Evolutionary conservation across 1,140 invertebrate species (phyloP), one percentile per base, ranked within the genome.

Genomic region (Formica selysi): DNA sequence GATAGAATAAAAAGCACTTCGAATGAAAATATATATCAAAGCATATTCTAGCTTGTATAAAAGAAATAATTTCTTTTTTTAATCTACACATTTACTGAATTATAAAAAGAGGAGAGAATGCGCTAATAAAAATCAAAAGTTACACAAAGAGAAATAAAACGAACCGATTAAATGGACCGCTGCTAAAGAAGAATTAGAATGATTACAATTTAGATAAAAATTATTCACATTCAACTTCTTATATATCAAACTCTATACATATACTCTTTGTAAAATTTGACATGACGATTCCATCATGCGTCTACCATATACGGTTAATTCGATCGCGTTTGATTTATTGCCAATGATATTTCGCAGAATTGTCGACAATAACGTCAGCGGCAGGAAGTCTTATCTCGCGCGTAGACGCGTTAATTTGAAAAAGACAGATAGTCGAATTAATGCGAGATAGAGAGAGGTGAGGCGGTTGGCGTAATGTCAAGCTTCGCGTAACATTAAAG

Each of bases 371-470:
- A 26, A 7, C 48, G 26, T 32, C 19, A 8, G 36, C 36, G 44
- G 5, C 51, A 59, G 67, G 36, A 59, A 71, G 67, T 73, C 26
- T 73, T 81, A 73, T 59, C 54, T 11, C 11, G 67, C 54, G 51
- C 36, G 19, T 71, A 59, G 16, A 59, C 48, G 38, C 22, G 38
- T 32, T 61, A 61, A 73, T 13, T n/a, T 36, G 36, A 61, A 59
- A 11, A 59, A 32, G 19, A 74, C 68, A 32, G 68, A 73, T 61
- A 61, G 54, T 41, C 38, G 38, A 81, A 73, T 81, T 57, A 73
- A 81, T 32, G 11, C 51, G 19, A 44, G 36, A 41, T 71, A 57
- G 61, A 38, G 44, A 59, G 51, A 59, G 36, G 4, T 51, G 48
- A 51, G 48, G 5, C 13, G n/a, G 4, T 71, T 73, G 26, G 26